Conservation (phyloP, 64 coral and sea anemone species). For the Actinia equina region DNA sequence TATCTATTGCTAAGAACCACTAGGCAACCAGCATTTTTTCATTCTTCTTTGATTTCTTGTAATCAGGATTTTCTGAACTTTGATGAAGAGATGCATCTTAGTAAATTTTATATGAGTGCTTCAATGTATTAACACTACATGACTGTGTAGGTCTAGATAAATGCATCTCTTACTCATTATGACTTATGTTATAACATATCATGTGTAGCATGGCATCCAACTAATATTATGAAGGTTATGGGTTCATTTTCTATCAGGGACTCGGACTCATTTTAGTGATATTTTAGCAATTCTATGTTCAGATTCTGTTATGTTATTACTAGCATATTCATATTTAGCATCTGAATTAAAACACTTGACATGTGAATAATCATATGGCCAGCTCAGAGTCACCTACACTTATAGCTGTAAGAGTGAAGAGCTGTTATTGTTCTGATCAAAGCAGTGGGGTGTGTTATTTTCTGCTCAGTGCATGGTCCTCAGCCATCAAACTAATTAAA, state of each 20-base stretch:
- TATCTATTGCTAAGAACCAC: background rate
- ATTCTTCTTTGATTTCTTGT: too few relatives aligned
- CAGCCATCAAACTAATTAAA: background rate
- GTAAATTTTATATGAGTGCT: background rate
- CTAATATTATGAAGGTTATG: too few relatives aligned
- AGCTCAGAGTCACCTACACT: background rate
- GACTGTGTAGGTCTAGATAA: background rate
- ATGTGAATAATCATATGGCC: background rate
- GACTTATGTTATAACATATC: background rate
- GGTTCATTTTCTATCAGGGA: too few relatives aligned
- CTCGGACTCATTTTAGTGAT: too few relatives aligned
- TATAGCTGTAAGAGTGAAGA: background rate
- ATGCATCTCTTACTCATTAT: background rate
- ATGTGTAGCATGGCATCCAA: too few relatives aligned
- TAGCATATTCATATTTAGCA: background rate
- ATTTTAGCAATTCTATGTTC: too few relatives aligned
- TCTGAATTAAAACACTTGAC: background rate
- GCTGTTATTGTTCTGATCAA: background rate
- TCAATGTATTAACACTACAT: background rate
- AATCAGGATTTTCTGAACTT: background rate
- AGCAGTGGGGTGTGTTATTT: background rate
- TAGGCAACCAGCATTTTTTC: background rate
- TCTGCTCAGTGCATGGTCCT: background rate
- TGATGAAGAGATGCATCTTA: background rate
- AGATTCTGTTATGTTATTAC: background rate